Base-by-base conservation (phyloP, 2,797 vertebrate species). In the Liparis tanakae region DNA sequence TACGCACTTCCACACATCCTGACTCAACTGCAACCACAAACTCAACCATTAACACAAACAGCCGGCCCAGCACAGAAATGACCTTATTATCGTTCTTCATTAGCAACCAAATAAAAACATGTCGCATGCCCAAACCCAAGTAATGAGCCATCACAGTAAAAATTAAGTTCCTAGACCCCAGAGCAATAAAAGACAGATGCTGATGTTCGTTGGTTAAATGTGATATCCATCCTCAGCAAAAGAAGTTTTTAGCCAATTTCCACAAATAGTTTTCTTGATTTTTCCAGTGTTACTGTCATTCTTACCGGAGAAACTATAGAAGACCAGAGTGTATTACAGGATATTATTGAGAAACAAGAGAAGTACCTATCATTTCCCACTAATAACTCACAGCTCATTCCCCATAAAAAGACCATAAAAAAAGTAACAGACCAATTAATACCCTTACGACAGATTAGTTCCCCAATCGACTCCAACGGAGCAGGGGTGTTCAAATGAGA, bases 351-450 rank as follows among this genome's bases (percentile, higher is more conserved):
- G 54, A 65, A 34, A 70, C n/a, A 15, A 46, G 17, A 67, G 50
- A 72, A 63, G 70, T 62, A 46, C 63, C 54, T 48, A 46, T 72
- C 37, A 41, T 66, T 75, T 68, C 66, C 39, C 54, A 61, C 48
- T 66, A 77, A 71, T 84, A 53, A 74, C 57, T 77, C 63, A 63
- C 41, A 61, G 68, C 66, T 70, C 51, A 77, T 76, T 67, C 46
- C 62, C 41, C 63, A 68, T 81, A 69, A 71, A 70, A 78, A 72
- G 54, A 74, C 51, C 39, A 67, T 53, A 70, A 80, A 78, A 81
- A 78, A 81, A 78, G 72, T 73, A 82, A 86, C 58, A 75, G 56
- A 57, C 73, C 63, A 59, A 68, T 56, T 80, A 71, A 80, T 67
- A 56, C 1, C 15, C 22, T 73, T 72, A 70, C 5, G 12, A 61